Evolutionary conservation across 2,113 vertebrate genomes (phyloP).

Genomic region (Eleginops maclovinus): DNA sequence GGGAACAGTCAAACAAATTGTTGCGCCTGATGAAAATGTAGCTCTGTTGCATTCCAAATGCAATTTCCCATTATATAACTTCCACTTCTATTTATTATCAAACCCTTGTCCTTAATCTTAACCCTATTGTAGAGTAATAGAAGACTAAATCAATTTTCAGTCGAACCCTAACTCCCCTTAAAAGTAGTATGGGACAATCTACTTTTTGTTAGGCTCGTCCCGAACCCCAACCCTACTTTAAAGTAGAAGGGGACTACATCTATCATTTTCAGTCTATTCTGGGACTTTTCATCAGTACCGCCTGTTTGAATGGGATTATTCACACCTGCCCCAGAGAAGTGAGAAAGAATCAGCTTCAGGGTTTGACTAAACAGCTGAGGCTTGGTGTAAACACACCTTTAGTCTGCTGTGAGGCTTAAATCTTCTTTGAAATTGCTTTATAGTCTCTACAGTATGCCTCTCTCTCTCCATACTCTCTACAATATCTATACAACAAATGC

Average conservation of each 20-base stretch:
- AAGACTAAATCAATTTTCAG: no score
- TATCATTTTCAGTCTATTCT: not conserved
- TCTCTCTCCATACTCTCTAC: not conserved
- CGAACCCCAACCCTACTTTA: not conserved
- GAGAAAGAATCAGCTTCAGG: not conserved
- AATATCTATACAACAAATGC: conserved; percentile 5
- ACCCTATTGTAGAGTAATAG: no score
- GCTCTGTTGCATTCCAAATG: conserved; percentile 3
- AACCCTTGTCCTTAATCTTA: no score
- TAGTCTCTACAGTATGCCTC: not conserved
- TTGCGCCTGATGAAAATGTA: conserved; percentile 17
- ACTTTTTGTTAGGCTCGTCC: no score
- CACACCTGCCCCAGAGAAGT: conserved; percentile 4
- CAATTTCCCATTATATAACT: not conserved
- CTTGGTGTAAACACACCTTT: not conserved
- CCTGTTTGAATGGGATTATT: not conserved
- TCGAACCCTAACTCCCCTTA: no score
- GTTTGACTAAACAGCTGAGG: conserved; percentile 16
- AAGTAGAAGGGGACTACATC: not conserved
- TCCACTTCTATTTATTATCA: not conserved
- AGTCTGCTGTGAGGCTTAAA: not conserved
- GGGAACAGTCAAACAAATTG: not conserved
- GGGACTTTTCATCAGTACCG: not conserved
- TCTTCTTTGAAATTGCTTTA: conserved; percentile 3
- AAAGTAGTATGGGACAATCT: no score